These are phyloP conservation scores for Heteromormyrus szaboi DNA, from an alignment of 2,797 vertebrate genomes.

Conservation along the genomic window DNA sequence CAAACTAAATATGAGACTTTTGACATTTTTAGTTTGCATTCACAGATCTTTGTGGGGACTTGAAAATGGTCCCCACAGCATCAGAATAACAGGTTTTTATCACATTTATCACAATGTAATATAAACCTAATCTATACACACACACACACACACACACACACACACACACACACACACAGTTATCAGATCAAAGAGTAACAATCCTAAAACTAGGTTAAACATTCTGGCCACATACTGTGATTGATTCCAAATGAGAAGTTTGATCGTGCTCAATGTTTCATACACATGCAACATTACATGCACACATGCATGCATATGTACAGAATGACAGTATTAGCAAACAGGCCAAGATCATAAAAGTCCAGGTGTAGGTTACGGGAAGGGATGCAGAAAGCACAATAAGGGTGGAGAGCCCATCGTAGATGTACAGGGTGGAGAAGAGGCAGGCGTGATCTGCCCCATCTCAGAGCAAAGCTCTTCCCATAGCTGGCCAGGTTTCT, in stretches of 20 bases:
- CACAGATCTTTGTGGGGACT: neutral
- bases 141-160: neutral
- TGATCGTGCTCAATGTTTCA: neutral
- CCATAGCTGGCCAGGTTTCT: neutral
- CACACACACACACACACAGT: neutral
- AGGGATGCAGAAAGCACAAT: neutral
- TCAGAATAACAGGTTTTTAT: neutral
- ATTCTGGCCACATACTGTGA: neutral
- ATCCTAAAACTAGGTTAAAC: conserved; percentile 5
- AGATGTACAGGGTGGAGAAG: neutral
- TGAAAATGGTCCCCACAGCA: too few relatives aligned
- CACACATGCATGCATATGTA: neutral
- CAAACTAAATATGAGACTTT: too few relatives aligned
- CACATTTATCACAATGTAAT: neutral
- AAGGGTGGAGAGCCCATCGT: neutral
- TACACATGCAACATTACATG: neutral
- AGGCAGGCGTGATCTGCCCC: neutral
- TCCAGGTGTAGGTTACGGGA: neutral
- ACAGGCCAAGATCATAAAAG: neutral
- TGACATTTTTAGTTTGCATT: neutral
- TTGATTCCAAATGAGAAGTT: neutral
- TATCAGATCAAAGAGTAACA: conserved; percentile 14
- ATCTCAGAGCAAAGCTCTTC: neutral
- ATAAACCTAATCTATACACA: neutral
- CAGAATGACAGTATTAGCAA: neutral